These are phyloP conservation scores for Drosophila sp. DNA, from an alignment of 1,140 invertebrate species.

Conservation along the genomic window DNA sequence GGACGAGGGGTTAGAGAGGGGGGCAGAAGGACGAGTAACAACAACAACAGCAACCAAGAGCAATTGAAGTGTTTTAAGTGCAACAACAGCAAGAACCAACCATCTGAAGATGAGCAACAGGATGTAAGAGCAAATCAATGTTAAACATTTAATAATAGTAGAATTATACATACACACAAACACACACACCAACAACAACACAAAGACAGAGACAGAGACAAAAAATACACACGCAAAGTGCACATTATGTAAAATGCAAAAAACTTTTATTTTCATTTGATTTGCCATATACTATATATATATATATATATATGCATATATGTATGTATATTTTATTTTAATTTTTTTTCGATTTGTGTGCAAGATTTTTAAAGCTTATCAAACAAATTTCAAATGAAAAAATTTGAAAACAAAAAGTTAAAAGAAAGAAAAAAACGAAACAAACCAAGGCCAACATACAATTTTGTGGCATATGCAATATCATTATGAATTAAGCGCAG, in stretches of 20 bases:
- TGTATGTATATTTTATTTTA: neutral
- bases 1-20: neutral
- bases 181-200: conserved; percentile 28
- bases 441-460: conserved; percentile 40
- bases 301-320: too few species aligned
- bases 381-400: neutral
- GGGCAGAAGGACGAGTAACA: conserved; percentile 18
- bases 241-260: conserved; percentile 46
- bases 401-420: conserved; percentile 27
- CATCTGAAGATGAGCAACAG: conserved; percentile 9
- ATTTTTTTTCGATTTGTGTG: conserved; percentile 50
- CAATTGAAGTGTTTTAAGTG: conserved; percentile 24
- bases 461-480: conserved; percentile 78
- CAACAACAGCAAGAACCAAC: conserved; percentile 28
- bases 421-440: conserved; percentile 16
- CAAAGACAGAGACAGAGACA: conserved; percentile 19
- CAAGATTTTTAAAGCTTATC: conserved; percentile 56
- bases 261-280: conserved; percentile 56
- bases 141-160: conserved; percentile 52
- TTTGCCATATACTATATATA: conserved; percentile 38
- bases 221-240: conserved; percentile 35
- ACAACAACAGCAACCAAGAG: conserved; percentile 37
- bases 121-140: conserved; percentile 50
- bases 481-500: conserved; percentile 65
- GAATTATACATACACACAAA: conserved; percentile 12